Conservation (phyloP, 1,140 invertebrate species). For the Drosophila simulans region DNA sequence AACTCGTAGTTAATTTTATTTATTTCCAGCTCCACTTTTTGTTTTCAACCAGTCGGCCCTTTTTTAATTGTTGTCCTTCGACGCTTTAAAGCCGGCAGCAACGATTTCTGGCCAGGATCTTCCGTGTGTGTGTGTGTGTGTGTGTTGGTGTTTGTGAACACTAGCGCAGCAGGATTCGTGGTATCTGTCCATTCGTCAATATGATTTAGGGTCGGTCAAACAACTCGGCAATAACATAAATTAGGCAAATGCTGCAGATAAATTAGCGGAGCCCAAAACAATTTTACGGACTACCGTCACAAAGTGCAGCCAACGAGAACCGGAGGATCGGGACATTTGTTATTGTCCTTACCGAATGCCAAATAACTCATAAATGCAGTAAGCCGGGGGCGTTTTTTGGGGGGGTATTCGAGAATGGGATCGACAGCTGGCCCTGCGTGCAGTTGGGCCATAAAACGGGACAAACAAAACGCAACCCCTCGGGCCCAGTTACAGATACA, state of each 20-base stretch:
- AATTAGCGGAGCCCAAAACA: slow-evolving; percentile 69
- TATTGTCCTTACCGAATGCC: slow-evolving; percentile 60
- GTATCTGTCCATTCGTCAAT: slow-evolving; percentile 49
- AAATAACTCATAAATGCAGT: slow-evolving; percentile 77
- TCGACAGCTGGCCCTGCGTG: slow-evolving; percentile 68
- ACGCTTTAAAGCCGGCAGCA: slow-evolving; percentile 49
- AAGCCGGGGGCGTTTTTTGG: slow-evolving; percentile 1
- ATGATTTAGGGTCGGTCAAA: slow-evolving; percentile 61
- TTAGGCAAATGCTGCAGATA: slow-evolving; percentile 77
- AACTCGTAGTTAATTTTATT: slow-evolving; percentile 81
- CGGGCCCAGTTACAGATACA: slow-evolving; percentile 40
- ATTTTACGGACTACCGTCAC: slow-evolving; percentile 68
- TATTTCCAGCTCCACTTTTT: slow-evolving; percentile 56
- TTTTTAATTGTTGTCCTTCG: slow-evolving; percentile 37
- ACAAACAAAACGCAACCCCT: slow-evolving; percentile 45
- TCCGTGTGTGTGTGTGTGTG: not conserved
- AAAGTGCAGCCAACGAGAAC: slow-evolving; percentile 64
- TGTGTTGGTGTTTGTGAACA: not conserved
- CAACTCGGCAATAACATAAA: slow-evolving; percentile 66
- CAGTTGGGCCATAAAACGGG: slow-evolving; percentile 56
- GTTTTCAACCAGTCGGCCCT: slow-evolving; percentile 5
- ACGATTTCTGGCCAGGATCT: slow-evolving; percentile 4
- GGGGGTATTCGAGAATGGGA: not conserved
- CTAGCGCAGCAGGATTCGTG: not conserved
- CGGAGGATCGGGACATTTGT: slow-evolving; percentile 36